Evolutionary conservation across 2,888 invertebrate species (phyloP).

Genomic region (Omphaloscelis lunosa): DNA sequence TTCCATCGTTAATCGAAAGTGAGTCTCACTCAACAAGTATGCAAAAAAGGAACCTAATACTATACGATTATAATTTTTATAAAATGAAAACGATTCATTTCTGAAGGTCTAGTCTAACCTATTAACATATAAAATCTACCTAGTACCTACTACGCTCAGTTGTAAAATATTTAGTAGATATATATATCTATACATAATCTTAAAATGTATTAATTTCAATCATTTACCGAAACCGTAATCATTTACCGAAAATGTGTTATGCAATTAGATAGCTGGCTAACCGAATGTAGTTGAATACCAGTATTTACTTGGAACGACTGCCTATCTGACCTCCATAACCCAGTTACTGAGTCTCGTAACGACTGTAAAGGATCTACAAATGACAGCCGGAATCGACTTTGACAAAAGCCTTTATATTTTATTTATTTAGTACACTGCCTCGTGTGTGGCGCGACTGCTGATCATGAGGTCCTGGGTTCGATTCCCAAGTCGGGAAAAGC

Average conservation of each 20-base stretch:
- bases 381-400: neutral
- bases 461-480: neutral
- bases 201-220: neutral
- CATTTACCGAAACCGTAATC: too few species aligned
- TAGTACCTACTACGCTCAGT: conserved; percentile 21
- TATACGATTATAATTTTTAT: conserved; percentile 55
- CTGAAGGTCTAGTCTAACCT: conserved; percentile 45
- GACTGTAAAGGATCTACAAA: neutral
- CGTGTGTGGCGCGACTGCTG: neutral
- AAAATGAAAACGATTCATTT: conserved; percentile 50
- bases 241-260: too few species aligned
- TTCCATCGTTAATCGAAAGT: conserved; percentile 81
- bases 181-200: neutral
- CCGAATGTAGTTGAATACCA: neutral
- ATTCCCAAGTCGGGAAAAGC: neutral
- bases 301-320: neutral
- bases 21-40: conserved; percentile 75
- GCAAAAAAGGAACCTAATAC: conserved; percentile 69
- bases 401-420: neutral
- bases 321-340: neutral
- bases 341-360: neutral
- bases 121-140: conserved; percentile 39
- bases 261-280: too few species aligned
- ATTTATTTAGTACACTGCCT: neutral
- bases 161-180: conserved; percentile 23